phyloP scores from a whole-genome alignment of 2,888 invertebrate genomes.

The Onchidella celtica region DNA sequence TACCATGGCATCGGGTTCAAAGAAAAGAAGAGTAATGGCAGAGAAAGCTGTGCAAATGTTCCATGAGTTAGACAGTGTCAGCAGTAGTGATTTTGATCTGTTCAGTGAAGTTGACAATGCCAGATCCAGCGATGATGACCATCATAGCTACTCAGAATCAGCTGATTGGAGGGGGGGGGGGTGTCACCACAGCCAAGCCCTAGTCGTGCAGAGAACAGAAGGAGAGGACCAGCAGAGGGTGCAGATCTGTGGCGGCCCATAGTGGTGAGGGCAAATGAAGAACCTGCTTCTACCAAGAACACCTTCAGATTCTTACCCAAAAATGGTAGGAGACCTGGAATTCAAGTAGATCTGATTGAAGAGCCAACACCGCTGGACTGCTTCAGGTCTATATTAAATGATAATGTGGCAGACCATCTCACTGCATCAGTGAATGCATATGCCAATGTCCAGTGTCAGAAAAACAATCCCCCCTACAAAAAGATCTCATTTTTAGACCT shows the following conservation, averaged over 20 bases:
- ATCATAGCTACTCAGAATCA: not conserved
- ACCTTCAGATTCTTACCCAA: constrained; percentile 1
- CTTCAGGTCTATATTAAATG: not conserved
- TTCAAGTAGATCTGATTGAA: not conserved
- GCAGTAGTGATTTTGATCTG: not conserved
- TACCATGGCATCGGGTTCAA: not conserved
- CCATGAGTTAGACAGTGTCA: not conserved
- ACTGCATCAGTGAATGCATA: not conserved
- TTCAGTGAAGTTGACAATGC: not conserved
- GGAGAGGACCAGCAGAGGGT: not conserved
- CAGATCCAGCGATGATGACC: not conserved
- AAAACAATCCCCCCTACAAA: not conserved
- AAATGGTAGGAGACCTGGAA: not conserved
- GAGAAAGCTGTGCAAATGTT: constrained; percentile 1
- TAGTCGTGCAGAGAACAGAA: not conserved
- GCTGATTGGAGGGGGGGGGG: not conserved
- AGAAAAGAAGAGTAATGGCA: not conserved
- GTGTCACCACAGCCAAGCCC: constrained; percentile 1
- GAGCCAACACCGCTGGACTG: not conserved
- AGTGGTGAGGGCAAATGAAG: not conserved
- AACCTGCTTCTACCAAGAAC: not conserved
- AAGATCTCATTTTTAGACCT: not conserved
- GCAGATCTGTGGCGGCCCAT: not conserved
- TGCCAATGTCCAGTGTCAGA: not conserved
- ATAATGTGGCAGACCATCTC: not conserved